These are phyloP conservation scores for Onychostruthus taczanowskii DNA, from an alignment of 2,113 vertebrate species.

Conservation along the genomic window DNA sequence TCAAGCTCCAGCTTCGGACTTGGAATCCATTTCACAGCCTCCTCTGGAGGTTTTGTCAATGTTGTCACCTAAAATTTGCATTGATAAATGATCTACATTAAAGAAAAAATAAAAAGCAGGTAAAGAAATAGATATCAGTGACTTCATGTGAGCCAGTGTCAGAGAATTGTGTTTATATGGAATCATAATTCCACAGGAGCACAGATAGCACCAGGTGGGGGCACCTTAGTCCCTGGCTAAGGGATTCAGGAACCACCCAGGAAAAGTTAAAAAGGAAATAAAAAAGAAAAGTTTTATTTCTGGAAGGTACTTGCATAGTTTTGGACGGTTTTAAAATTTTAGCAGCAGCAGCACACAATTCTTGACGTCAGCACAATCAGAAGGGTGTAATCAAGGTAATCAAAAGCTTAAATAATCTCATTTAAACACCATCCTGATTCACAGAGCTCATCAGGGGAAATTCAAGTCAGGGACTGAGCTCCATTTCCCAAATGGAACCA, in stretches of 20 bases:
- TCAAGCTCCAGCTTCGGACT: not conserved
- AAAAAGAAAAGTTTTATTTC: not conserved
- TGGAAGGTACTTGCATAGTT: not conserved
- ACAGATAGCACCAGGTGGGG: not conserved
- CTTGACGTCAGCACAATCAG: not conserved
- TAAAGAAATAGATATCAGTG: not conserved
- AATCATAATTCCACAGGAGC: not conserved
- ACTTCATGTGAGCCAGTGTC: not conserved
- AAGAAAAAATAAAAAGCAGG: not conserved
- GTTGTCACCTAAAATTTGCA: not conserved
- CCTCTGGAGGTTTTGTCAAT: not conserved
- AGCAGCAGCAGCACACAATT: not conserved
- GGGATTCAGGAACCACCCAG: not conserved
- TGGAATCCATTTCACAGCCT: not conserved
- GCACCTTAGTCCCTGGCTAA: too few relatives aligned
- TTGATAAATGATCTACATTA: not conserved
- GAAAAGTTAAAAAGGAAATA: not conserved
- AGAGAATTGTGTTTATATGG: not conserved
- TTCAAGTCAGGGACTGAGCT: not conserved
- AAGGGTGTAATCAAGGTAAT: not conserved
- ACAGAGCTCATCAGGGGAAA: not conserved
- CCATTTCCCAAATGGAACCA: slow-evolving; percentile 27
- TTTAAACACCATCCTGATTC: not conserved
- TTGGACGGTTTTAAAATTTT: not conserved
- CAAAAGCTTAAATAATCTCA: not conserved